phyloP scores from a whole-genome alignment of 2,797 vertebrate genomes.

The Sebastes hubbsi region DNA sequence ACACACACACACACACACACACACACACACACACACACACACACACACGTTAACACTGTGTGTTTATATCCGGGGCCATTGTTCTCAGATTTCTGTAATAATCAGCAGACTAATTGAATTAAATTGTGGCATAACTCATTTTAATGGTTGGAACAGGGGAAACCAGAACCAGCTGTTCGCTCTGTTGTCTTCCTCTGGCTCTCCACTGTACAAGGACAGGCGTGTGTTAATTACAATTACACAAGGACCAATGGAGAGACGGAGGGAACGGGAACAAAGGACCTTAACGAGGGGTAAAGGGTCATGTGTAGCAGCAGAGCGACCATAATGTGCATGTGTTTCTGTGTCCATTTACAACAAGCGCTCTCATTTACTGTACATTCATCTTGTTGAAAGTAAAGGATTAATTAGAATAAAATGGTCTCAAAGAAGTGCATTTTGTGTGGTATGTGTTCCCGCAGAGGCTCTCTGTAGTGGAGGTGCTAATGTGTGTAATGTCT shows the following conservation, averaged over 20 bases:
- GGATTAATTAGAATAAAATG: slow-evolving; percentile 2
- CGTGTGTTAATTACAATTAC: slow-evolving; percentile 57
- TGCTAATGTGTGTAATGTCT: slow-evolving; percentile 2
- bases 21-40: neutral
- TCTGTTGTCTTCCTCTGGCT: slow-evolving; percentile 17
- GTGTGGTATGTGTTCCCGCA: neutral
- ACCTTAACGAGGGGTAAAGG: slow-evolving; percentile 38
- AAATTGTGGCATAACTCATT: slow-evolving; percentile 59
- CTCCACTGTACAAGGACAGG: neutral
- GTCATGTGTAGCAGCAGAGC: slow-evolving; percentile 18
- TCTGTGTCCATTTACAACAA: slow-evolving; percentile 4
- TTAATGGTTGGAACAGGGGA: slow-evolving; percentile 39
- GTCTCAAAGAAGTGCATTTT: neutral
- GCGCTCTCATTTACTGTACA: slow-evolving; percentile 29
- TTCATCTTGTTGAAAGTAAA: neutral
- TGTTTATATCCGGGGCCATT: slow-evolving; percentile 43
- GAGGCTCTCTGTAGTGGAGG: neutral
- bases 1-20: neutral
- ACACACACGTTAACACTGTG: slow-evolving; percentile 20
- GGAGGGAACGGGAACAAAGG: slow-evolving; percentile 37
- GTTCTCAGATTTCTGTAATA: slow-evolving; percentile 49
- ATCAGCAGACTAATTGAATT: slow-evolving; percentile 64
- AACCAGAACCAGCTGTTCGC: slow-evolving; percentile 60
- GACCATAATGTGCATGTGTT: neutral
- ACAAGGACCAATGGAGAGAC: slow-evolving; percentile 10